These are phyloP conservation scores for Oreochromis niloticus DNA, from an alignment of 2,113 vertebrate genomes.

Conservation along the genomic window DNA sequence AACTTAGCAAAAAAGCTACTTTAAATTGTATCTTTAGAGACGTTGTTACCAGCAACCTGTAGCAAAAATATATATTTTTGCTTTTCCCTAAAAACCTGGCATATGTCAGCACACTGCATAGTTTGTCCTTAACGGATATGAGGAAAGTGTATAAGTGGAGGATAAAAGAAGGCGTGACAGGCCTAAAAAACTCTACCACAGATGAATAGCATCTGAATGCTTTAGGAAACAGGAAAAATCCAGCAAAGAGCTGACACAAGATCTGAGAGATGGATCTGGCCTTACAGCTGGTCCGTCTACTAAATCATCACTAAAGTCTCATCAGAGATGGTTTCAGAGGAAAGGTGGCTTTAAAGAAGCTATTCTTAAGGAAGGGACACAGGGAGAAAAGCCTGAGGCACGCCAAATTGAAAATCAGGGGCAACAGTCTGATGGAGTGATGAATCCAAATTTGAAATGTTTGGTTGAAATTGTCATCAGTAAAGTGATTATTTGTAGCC, in stretches of 20 bases:
- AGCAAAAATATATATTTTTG: neutral
- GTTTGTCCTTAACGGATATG: neutral
- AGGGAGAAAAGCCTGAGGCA: neutral
- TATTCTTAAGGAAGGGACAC: neutral
- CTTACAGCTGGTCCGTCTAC: neutral
- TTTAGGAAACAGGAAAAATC: neutral
- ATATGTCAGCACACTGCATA: neutral
- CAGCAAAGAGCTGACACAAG: neutral
- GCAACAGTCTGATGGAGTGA: neutral
- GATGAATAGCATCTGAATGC: neutral
- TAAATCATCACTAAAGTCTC: neutral
- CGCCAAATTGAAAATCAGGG: neutral
- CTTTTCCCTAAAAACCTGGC: neutral
- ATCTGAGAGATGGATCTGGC: neutral
- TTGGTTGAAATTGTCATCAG: neutral
- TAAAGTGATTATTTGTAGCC: neutral
- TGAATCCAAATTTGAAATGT: neutral
- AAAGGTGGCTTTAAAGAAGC: neutral
- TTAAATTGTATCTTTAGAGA: neutral
- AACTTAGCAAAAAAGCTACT: neutral
- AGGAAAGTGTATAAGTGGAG: neutral
- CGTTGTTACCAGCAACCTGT: neutral
- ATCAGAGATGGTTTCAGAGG: neutral
- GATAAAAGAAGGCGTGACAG: neutral
- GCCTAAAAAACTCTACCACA: neutral